Percentiles rank a stretch among this genome's conserved stretches.
These are phyloP conservation scores for Oreotrochilus melanogaster DNA, from an alignment of 2,113 vertebrate species.

Conservation along the genomic window DNA sequence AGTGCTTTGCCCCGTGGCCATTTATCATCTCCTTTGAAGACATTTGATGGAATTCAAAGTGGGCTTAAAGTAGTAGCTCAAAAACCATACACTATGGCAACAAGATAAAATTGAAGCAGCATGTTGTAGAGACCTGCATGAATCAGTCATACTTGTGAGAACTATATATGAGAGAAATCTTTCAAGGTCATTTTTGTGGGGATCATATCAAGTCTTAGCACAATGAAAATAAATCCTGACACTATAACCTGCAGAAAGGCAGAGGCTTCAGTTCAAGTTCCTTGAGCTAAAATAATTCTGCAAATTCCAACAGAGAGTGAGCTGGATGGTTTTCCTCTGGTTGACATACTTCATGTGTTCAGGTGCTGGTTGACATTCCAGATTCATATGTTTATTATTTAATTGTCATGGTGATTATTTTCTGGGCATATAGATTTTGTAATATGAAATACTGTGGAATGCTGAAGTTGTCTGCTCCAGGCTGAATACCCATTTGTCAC, in stretches of 20 bases:
- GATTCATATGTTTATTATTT: background rate
- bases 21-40: background rate
- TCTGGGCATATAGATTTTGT: background rate
- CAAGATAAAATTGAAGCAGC: background rate
- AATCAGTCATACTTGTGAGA: background rate
- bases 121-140: background rate
- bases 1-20: background rate
- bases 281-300: background rate
- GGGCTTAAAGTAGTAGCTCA: background rate
- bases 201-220: background rate
- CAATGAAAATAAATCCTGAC: background rate
- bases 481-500: background rate
- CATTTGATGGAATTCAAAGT: background rate
- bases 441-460: background rate
- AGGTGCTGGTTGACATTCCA: background rate
- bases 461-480: background rate
- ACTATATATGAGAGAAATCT: background rate
- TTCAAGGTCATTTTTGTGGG: background rate
- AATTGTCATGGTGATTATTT: background rate
- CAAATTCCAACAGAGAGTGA: background rate
- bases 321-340: background rate
- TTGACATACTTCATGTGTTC: background rate
- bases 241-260: background rate
- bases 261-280: background rate
- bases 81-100: background rate